Evolutionary conservation across 2,797 vertebrate genomes (phyloP).

Genomic region (Coregonus sp.): DNA sequence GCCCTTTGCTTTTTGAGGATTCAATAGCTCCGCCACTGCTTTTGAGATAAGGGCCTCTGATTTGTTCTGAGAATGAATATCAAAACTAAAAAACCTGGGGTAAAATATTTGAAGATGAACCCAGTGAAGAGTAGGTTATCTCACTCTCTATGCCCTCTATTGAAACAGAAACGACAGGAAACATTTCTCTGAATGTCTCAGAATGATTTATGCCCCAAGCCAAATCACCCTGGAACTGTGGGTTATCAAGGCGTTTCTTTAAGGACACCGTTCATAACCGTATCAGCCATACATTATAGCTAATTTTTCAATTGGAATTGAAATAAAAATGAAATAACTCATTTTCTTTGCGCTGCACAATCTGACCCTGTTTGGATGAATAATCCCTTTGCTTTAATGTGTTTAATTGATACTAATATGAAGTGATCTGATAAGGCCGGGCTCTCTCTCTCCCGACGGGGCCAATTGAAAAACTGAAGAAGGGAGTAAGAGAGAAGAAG

Average conservation of each 20-base stretch:
- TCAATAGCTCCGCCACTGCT: neutral
- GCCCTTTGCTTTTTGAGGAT: neutral
- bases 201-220: constrained; percentile 35
- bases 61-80: constrained; percentile 7
- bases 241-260: constrained; percentile 32
- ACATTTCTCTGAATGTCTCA: neutral
- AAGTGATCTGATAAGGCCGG: constrained; percentile 25
- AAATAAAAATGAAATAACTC: constrained; percentile 11
- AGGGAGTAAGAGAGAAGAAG: too few species aligned
- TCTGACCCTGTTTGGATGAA: neutral
- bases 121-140: neutral
- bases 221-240: constrained; percentile 11
- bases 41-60: neutral
- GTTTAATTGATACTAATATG: constrained; percentile 28
- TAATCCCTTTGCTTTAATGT: constrained; percentile 13
- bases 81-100: neutral
- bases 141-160: neutral
- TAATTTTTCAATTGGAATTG: constrained; percentile 25
- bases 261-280: neutral
- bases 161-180: neutral
- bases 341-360: neutral
- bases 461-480: constrained; percentile 18
- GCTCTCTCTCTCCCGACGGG: constrained; percentile 10
- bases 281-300: constrained; percentile 24
- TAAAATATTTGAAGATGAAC: neutral